Evolutionary conservation across 1,140 invertebrate species (phyloP).

Genomic region (Drosophila fuyamai): DNA sequence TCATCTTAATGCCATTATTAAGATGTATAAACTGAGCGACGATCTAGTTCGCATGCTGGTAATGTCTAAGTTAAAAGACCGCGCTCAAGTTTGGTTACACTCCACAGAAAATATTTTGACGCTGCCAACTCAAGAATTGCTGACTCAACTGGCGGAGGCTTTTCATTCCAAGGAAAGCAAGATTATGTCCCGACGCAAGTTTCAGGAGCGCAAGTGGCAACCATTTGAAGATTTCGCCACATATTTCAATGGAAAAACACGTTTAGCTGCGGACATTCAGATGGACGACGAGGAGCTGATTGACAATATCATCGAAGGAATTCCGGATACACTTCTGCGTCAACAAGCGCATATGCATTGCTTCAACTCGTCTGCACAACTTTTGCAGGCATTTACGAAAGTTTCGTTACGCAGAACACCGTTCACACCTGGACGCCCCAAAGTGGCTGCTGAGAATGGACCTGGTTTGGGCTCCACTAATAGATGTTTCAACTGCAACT

Average conservation of each 20-base stretch:
- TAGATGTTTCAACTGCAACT: neutral
- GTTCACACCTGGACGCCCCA: too few species aligned
- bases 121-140: too few species aligned
- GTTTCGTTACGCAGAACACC: neutral
- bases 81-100: too few species aligned
- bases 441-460: neutral
- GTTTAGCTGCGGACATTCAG: neutral
- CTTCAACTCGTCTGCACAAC: neutral
- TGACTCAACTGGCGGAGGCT: too few species aligned
- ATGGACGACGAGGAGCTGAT: slow-evolving; percentile 1
- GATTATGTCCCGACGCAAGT: neutral
- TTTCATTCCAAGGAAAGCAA: neutral
- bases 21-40: too few species aligned
- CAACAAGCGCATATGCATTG: slow-evolving; percentile 11
- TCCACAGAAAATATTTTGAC: too few species aligned
- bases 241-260: neutral
- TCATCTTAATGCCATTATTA: too few species aligned
- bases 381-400: slow-evolving; percentile 2
- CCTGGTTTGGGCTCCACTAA: neutral
- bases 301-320: slow-evolving; percentile 4
- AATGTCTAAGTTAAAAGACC: too few species aligned
- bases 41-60: too few species aligned
- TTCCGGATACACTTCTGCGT: neutral
- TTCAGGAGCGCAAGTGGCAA: neutral
- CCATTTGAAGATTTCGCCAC: neutral